A percentile compares a stretch with the other conserved stretches of the same genome.
Conservation (phyloP, 2,113 vertebrate species). For the Corythaixoides concolor region DNA sequence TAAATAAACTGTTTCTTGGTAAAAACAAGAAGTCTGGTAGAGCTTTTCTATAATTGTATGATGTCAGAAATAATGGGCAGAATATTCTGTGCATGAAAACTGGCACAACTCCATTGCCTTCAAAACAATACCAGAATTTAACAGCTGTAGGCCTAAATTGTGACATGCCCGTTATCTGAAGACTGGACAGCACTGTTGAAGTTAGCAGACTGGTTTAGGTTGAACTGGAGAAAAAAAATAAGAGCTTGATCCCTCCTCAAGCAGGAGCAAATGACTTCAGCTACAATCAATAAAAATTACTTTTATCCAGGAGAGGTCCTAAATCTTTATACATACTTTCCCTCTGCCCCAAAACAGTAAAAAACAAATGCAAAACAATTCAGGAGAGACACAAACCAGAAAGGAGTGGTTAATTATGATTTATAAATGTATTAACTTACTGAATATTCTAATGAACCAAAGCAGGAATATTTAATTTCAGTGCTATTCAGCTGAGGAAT, state of each 20-base stretch:
- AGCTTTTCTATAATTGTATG: neutral
- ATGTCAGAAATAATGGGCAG: neutral
- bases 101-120: neutral
- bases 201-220: neutral
- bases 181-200: neutral
- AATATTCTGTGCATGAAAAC: neutral
- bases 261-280: neutral
- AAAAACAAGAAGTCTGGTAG: conserved; percentile 40
- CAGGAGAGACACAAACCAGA: conserved; percentile 50
- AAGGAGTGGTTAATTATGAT: conserved; percentile 65
- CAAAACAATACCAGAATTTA: neutral
- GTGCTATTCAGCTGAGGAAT: neutral
- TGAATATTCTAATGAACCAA: conserved; percentile 65
- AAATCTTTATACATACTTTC: neutral
- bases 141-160: neutral
- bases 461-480: conserved; percentile 68
- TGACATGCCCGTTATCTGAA: neutral
- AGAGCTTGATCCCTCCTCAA: neutral
- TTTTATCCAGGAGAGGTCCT: neutral
- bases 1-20: conserved; percentile 41
- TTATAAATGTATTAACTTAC: conserved; percentile 68
- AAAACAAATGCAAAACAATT: conserved; percentile 50
- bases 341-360: neutral
- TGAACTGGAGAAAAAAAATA: neutral
- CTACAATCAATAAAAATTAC: neutral